Evolutionary conservation across 2,797 vertebrate species (phyloP).

Genomic region (Cossypha niveicapilla): DNA sequence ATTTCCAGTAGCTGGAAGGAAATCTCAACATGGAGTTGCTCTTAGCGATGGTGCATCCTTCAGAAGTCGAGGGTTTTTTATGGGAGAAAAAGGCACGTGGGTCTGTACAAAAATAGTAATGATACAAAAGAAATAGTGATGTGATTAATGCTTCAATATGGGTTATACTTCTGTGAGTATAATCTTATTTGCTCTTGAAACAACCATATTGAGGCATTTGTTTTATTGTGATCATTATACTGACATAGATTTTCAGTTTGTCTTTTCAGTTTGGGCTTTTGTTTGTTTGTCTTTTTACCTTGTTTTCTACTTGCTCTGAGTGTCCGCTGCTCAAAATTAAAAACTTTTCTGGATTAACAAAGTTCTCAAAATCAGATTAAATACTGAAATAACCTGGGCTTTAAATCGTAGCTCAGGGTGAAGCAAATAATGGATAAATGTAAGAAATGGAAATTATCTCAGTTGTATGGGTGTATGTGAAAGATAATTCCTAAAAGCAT

Average conservation of each 20-base stretch:
- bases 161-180: not conserved
- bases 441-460: not conserved
- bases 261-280: not conserved
- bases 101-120: not conserved
- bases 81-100: not conserved
- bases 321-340: not conserved
- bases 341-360: not conserved
- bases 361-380: not conserved
- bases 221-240: not conserved
- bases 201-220: not conserved
- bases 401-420: not conserved
- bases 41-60: not conserved
- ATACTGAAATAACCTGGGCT: not conserved
- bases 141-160: not conserved
- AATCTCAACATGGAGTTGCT: not conserved
- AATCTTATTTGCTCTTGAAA: not conserved
- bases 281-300: not conserved
- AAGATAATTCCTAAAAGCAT: not conserved
- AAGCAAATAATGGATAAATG: not conserved
- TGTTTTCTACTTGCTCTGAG: not conserved
- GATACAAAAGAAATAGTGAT: not conserved
- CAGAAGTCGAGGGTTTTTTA: not conserved
- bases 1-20: not conserved
- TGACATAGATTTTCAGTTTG: not conserved
- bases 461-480: not conserved